These are phyloP conservation scores for Cheilosia vulpina DNA, from an alignment of 2,888 invertebrate species.

Conservation along the genomic window DNA sequence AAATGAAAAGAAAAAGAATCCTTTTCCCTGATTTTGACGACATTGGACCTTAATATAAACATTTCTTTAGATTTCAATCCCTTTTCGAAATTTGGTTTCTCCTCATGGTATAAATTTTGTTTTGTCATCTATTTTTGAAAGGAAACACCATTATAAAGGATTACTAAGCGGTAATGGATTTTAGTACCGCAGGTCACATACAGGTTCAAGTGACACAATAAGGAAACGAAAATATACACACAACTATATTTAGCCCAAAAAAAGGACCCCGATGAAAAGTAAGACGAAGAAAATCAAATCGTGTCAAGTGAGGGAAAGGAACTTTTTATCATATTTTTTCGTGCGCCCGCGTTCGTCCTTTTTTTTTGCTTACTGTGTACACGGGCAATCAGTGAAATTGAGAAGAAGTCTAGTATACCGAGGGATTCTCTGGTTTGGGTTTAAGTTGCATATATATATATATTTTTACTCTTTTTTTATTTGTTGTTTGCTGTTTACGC, in stretches of 20 bases:
- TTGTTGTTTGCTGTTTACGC: not conserved
- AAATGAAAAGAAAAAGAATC: conserved; percentile 17
- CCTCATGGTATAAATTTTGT: conserved; percentile 48
- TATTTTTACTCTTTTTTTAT: conserved; percentile 18
- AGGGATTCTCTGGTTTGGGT: conserved; percentile 25
- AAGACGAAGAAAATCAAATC: conserved; percentile 62
- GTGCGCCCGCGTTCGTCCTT: conserved; percentile 30
- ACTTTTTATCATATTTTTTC: conserved; percentile 56
- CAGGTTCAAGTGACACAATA: conserved; percentile 73
- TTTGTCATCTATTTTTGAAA: conserved; percentile 70
- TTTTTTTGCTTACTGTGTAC: conserved; percentile 57
- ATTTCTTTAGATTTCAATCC: conserved; percentile 64
- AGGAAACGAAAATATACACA: conserved; percentile 12
- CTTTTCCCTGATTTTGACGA: conserved; percentile 62
- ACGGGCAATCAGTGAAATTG: conserved; percentile 72
- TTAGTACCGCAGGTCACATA: conserved; percentile 68
- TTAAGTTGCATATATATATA: conserved; percentile 36
- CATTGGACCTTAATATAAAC: conserved; percentile 60
- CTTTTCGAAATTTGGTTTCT: conserved; percentile 44
- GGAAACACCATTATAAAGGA: conserved; percentile 69
- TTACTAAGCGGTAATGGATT: conserved; percentile 73
- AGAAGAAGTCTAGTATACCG: conserved; percentile 42
- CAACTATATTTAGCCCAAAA: conserved; percentile 15
- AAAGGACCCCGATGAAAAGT: conserved; percentile 52
- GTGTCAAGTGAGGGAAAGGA: conserved; percentile 55